A percentile compares a stretch with the other conserved stretches of the same genome.
phyloP scores from a whole-genome alignment of 1,140 invertebrate genomes.

The Drosophila pruinosa region DNA sequence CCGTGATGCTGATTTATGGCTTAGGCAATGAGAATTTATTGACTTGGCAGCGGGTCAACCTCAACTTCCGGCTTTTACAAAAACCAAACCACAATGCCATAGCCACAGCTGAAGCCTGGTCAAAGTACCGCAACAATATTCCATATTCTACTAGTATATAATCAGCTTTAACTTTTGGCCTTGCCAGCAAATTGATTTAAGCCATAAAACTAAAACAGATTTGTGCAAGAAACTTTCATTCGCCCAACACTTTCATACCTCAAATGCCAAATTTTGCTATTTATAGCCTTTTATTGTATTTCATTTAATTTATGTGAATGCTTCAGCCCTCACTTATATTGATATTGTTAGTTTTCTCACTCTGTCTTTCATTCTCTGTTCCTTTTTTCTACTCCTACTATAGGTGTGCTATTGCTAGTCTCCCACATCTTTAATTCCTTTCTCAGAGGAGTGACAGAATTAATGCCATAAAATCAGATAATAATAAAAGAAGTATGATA shows the following conservation, averaged over 20 bases:
- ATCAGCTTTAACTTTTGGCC: slow-evolving; percentile 45
- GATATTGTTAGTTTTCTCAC: slow-evolving; percentile 13
- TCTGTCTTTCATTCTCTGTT: background rate
- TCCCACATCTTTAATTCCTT: slow-evolving; percentile 28
- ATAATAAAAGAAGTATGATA: no score
- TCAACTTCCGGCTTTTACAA: slow-evolving; percentile 29
- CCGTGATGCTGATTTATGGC: slow-evolving; percentile 80
- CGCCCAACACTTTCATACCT: slow-evolving; percentile 36
- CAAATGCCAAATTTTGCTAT: slow-evolving; percentile 75
- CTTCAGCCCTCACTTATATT: slow-evolving; percentile 10
- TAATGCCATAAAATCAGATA: slow-evolving; percentile 50
- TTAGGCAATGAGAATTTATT: slow-evolving; percentile 81
- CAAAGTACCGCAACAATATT: slow-evolving; percentile 34
- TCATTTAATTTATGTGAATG: slow-evolving; percentile 29
- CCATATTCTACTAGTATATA: slow-evolving; percentile 24
- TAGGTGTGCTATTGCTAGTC: background rate
- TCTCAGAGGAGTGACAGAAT: slow-evolving; percentile 67
- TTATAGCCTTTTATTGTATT: slow-evolving; percentile 42
- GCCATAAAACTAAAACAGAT: slow-evolving; percentile 46
- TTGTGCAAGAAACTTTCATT: slow-evolving; percentile 44
- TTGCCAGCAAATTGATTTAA: slow-evolving; percentile 60
- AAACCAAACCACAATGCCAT: background rate
- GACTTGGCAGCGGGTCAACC: slow-evolving; percentile 73
- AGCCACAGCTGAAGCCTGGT: background rate
- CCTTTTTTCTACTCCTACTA: background rate